Conservation (phyloP, 2,888 invertebrate species). For the Choristoneura rosaceana region DNA sequence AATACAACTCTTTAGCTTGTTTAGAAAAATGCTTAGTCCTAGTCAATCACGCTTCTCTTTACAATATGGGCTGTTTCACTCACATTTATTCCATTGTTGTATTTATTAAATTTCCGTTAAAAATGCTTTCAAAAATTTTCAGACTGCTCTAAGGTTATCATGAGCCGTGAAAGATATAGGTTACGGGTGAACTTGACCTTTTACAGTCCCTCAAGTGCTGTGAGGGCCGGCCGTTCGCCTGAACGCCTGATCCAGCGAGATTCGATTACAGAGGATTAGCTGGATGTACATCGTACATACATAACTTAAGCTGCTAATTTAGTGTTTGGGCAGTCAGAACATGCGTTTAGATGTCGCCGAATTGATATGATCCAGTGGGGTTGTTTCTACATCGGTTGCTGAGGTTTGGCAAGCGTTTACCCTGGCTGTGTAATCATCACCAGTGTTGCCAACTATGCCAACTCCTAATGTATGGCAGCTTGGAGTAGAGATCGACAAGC, state of each 20-base stretch:
- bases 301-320: conserved; percentile 17
- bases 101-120: not conserved
- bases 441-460: too few species aligned
- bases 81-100: not conserved
- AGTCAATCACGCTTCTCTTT: too few species aligned
- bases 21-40: not conserved
- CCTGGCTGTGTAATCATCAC: too few species aligned
- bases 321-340: not conserved
- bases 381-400: too few species aligned
- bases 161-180: conserved; percentile 1
- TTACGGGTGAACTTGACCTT: conserved; percentile 19
- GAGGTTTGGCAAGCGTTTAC: too few species aligned
- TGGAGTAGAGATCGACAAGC: too few species aligned
- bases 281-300: conserved; percentile 25
- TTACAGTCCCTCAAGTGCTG: conserved; percentile 6
- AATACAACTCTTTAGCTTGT: conserved; percentile 39
- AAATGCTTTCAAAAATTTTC: not conserved
- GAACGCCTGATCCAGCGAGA: conserved; percentile 12
- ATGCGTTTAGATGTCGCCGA: not conserved
- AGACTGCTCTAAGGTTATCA: not conserved
- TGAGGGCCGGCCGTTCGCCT: conserved; percentile 10
- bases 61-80: too few species aligned
- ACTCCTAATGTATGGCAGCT: too few species aligned
- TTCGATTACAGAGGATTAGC: conserved; percentile 26
- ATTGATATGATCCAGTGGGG: not conserved